Base-by-base conservation (phyloP, 2,797 vertebrate genomes). In the Channallabes apus region DNA sequence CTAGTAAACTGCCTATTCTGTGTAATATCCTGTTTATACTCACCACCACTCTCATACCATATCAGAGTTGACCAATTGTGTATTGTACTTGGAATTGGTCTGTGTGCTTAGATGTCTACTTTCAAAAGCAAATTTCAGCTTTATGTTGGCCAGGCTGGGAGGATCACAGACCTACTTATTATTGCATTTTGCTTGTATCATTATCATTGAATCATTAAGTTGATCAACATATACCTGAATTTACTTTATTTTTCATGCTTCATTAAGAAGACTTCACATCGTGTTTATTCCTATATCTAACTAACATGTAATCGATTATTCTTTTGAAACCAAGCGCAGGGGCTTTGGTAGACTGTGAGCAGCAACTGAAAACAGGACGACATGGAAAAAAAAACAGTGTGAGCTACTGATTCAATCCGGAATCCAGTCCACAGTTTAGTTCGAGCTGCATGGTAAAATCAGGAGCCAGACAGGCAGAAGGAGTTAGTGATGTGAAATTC, bases 401-500 rank as follows among this genome's bases (percentile, higher is more conserved):
- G 56, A 61, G 32, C 27, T 80, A 17, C n/a, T 35, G n/a, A 41
- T 32, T 56, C 73, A 51, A 12, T 79, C 84, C 4, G 22, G 0
- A 27, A 62, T 94, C 94, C 89, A 91, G 82, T 89, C 89, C 95
- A 24, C 14, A 72, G 92, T 90, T 96, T 95, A 38, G 29, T 24
- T 24, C 4, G 84, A 86, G 85, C 94, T 91, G 11, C 76, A 92
- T 90, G 92, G 93, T 91, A 94, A 94, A 94, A 89, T 94, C 95
- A 94, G 91, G 93, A 95, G 94, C 93, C 94, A 95, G 94, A 94
- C 94, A 94, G 94, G 94, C 94, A 94, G 94, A 96, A 95, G 94
- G 94, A 95, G 94, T 94, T 90, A 83, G 89, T 88, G 84, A 89
- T 89, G 88, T 95, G 95, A 96, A 95, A 95, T 96, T 94, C 94